Percentiles rank a stretch among this genome's conserved stretches.
phyloP scores from a whole-genome alignment of 2,797 vertebrate species.

The Gallirallus australis region DNA sequence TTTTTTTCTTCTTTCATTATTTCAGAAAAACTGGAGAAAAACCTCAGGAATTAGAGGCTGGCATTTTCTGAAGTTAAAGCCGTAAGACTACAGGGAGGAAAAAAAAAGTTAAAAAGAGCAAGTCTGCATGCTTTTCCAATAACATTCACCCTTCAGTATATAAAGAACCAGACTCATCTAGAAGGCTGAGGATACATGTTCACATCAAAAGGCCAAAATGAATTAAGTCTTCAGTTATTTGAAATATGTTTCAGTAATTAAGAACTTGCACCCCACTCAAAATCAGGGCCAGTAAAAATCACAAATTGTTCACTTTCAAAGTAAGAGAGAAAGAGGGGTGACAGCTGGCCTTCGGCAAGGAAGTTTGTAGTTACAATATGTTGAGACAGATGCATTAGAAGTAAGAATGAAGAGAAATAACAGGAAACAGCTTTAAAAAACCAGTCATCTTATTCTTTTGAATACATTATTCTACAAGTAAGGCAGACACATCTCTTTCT shows the following conservation, averaged over 20 bases:
- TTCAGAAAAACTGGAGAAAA: constrained; percentile 31
- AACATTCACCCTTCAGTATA: not conserved
- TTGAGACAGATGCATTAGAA: not conserved
- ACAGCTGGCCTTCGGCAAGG: not conserved
- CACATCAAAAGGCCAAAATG: not conserved
- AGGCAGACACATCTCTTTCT: not conserved
- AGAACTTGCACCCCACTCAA: not conserved
- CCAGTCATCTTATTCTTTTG: not conserved
- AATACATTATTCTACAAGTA: not conserved
- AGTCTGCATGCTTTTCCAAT: not conserved
- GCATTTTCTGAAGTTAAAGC: constrained; percentile 6
- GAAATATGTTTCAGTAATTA: not conserved
- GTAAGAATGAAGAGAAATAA: not conserved
- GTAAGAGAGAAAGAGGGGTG: not conserved
- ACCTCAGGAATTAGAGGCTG: not conserved
- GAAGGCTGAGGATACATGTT: not conserved
- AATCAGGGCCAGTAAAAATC: not conserved
- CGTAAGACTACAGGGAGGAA: not conserved
- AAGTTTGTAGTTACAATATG: not conserved
- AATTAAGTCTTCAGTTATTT: not conserved
- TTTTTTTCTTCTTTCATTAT: not conserved
- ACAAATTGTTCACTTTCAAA: not conserved
- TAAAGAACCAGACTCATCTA: not conserved
- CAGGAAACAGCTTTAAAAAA: not conserved
- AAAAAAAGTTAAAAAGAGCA: not conserved